Conservation (phyloP, 2,888 invertebrate genomes). For the Bombyx huttoni region DNA sequence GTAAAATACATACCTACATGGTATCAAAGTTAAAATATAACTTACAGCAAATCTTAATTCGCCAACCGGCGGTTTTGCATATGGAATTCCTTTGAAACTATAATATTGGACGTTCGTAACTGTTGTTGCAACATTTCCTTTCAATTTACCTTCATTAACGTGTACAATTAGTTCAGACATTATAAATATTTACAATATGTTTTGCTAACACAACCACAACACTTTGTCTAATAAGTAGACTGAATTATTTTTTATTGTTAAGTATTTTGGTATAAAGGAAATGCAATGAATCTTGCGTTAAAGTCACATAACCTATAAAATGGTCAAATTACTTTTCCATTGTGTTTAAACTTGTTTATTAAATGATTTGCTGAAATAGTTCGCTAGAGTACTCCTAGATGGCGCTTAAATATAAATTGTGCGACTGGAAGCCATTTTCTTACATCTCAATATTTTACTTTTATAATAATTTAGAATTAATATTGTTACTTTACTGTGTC, state of each 20-base stretch:
- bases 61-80: constrained; percentile 69
- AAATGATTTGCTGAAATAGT: not conserved
- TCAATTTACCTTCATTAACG: constrained; percentile 57
- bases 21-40: constrained; percentile 5
- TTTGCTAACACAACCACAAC: not conserved
- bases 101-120: constrained; percentile 44
- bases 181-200: constrained; percentile 2
- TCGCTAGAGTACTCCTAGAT: constrained; percentile 6
- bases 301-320: not conserved
- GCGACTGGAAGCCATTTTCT: no score
- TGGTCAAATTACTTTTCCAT: not conserved
- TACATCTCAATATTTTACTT: no score
- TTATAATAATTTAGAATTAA: no score
- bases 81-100: constrained; percentile 69
- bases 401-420: constrained; percentile 6
- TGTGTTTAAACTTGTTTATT: not conserved
- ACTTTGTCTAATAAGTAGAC: not conserved
- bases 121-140: constrained; percentile 44
- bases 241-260: not conserved
- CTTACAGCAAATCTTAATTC: constrained; percentile 46
- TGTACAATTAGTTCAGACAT: constrained; percentile 34
- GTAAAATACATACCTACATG: not conserved
- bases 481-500: no score
- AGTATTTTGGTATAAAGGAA: not conserved
- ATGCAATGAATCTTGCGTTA: not conserved